phyloP scores from a whole-genome alignment of 2,113 vertebrate species.

The Scomber japonicus region DNA sequence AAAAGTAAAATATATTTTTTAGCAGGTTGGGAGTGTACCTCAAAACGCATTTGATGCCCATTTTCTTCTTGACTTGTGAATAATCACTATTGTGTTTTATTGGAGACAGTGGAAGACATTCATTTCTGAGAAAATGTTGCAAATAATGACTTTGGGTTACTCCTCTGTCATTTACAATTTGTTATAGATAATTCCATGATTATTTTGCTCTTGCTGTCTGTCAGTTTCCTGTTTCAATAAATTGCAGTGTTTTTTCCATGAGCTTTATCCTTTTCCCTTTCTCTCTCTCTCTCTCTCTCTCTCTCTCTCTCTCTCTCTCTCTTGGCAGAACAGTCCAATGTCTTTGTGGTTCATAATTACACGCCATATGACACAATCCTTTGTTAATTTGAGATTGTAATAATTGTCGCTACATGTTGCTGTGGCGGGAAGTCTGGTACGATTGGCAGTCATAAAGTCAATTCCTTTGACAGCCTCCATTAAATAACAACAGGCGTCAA shows the following conservation, averaged over 20 bases:
- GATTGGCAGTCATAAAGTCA: conserved; percentile 41
- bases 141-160: conserved; percentile 4
- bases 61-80: background rate
- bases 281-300: background rate
- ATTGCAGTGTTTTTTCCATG: background rate
- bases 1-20: background rate
- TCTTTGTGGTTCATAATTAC: conserved; percentile 24
- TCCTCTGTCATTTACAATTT: background rate
- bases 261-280: background rate
- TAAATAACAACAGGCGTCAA: conserved; percentile 44
- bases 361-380: conserved; percentile 24
- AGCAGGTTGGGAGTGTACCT: background rate
- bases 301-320: background rate
- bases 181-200: background rate
- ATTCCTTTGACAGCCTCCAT: conserved; percentile 36
- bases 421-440: conserved; percentile 14
- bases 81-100: conserved; percentile 18
- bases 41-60: background rate
- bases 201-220: conserved; percentile 1
- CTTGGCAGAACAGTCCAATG: conserved; percentile 9
- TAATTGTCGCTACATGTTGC: conserved; percentile 44
- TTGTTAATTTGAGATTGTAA: conserved; percentile 49
- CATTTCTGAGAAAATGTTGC: conserved; percentile 4
- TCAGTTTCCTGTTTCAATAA: background rate
- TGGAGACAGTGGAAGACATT: background rate